Percentiles rank a stretch among this genome's conserved stretches.
Conservation (phyloP, 2,113 vertebrate species). For the Bungarus multicinctus region DNA sequence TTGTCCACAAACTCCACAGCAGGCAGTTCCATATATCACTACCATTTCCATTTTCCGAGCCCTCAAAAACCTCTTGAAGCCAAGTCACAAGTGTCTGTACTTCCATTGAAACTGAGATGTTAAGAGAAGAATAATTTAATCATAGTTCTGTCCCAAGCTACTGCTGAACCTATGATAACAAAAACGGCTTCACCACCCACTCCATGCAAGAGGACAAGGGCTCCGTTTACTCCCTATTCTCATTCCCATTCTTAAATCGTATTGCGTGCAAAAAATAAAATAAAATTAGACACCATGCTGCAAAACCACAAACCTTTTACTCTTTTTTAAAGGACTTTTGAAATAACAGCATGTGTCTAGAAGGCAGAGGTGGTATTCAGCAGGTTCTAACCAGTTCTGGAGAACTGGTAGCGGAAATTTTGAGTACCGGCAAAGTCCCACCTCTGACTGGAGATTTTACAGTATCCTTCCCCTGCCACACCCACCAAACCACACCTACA, state of each 20-base stretch:
- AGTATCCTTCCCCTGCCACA: too few species aligned
- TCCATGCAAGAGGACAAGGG: neutral
- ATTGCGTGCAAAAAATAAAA: neutral
- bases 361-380: too few species aligned
- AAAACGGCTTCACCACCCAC: neutral
- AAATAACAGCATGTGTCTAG: neutral
- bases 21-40: neutral
- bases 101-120: neutral
- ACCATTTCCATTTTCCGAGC: neutral
- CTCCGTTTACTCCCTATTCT: neutral
- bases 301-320: neutral
- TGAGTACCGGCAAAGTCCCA: too few species aligned
- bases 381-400: too few species aligned
- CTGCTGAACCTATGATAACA: too few species aligned
- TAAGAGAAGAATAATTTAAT: neutral
- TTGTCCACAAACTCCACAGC: neutral
- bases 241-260: neutral
- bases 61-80: neutral
- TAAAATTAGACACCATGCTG: neutral
- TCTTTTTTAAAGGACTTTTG: neutral
- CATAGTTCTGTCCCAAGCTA: neutral
- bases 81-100: neutral
- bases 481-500: too few species aligned
- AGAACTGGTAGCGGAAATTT: too few species aligned
- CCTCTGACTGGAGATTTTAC: too few species aligned